Evolutionary conservation across 37 sponge, comb jelly and placozoan species (phyloP).

Genomic region (Tethya wilhelma): DNA sequence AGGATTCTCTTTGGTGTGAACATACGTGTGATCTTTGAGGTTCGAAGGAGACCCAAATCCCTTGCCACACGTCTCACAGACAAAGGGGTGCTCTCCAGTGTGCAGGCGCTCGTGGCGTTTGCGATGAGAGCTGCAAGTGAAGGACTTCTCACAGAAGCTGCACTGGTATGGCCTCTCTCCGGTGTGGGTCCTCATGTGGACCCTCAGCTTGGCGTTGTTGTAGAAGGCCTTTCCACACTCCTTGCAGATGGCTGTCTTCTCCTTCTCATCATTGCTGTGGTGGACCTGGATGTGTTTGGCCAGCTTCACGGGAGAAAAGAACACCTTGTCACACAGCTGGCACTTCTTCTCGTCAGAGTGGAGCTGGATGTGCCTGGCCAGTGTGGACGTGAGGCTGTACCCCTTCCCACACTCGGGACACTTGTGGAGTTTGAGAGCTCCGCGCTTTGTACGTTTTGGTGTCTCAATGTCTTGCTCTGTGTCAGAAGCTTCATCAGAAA

Average conservation of each 20-base stretch:
- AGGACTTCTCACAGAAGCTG: constrained; percentile 29
- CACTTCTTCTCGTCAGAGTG: constrained; percentile 27
- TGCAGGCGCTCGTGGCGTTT: constrained; percentile 42
- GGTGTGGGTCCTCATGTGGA: constrained; percentile 26
- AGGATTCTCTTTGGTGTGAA: constrained; percentile 38
- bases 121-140: constrained; percentile 16
- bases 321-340: constrained; percentile 18
- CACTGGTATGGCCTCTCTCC: constrained; percentile 14
- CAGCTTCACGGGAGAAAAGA: constrained; percentile 28
- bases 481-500: background rate
- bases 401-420: constrained; percentile 16
- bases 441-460: background rate
- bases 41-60: constrained; percentile 38
- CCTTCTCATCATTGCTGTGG: constrained; percentile 17
- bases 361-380: constrained; percentile 2
- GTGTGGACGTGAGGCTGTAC: constrained; percentile 1
- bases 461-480: too few relatives aligned
- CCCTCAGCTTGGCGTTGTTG: constrained; percentile 18
- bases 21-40: constrained; percentile 20
- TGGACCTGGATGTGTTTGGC: constrained; percentile 15
- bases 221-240: constrained; percentile 29
- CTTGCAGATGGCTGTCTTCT: constrained; percentile 8
- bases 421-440: constrained; percentile 18
- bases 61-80: constrained; percentile 34
- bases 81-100: constrained; percentile 29